Base-by-base conservation (phyloP, 2,113 vertebrate genomes). In the Riparia riparia region DNA sequence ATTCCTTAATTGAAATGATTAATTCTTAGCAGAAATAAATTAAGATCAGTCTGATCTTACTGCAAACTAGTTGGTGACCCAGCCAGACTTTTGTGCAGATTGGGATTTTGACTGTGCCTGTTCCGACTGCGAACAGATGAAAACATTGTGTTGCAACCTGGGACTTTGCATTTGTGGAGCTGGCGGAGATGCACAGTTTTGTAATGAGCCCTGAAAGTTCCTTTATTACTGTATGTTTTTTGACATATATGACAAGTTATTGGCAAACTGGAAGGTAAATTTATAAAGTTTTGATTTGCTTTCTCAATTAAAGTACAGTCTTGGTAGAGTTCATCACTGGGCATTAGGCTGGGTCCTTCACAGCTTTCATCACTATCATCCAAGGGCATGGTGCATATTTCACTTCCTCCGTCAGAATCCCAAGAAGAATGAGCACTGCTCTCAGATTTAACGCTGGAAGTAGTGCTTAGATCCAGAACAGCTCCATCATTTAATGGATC, bases 51-150 rank as follows among this genome's bases (percentile, higher is more conserved):
- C 56, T 77, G 93, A 81, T 42, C 71, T 97, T 91, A 98, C 82
- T 97, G 96, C 68, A 97, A 96, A 88, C 64, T 97, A 47, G 90
- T 58, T 26, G 97, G 97, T 28, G 97, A 97, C 24, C 97, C 90
- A 31, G 97, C 92, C 63, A 99, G 98, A 97, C 99, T 99, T 94
- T 98, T 98, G 98, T 99, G 99, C 92, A 99, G 98, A 96, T 99
- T 99, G 26, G 99, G 99, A 93, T 99, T 99, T 98, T 99, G 99
- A 96, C 99, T 99, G 97, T 99, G 99, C 57, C 99, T 95, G 96
- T 99, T 99, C 61, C 99, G 98, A 93, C 99, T 99, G 65, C 99
- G 98, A 26, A 99, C 99, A 2, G 99, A 99, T 12, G 99, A 99
- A 95, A 99, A 99, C 77, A 99, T 99, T 2, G 98, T 99, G 79